phyloP scores from a whole-genome alignment of 1,140 invertebrate genomes.

The Platyscapa corneri region DNA sequence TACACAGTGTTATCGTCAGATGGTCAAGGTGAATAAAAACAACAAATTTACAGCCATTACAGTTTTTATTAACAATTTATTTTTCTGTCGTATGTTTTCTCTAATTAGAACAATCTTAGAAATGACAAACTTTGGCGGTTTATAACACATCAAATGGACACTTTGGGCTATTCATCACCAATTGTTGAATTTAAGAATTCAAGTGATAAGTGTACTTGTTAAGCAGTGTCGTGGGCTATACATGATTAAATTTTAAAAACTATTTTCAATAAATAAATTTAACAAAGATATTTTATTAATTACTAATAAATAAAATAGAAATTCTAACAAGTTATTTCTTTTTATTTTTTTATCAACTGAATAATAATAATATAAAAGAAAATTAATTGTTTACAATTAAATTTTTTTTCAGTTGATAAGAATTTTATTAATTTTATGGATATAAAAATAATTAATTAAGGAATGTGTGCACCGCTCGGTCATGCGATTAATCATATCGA shows the following conservation, averaged over 20 bases:
- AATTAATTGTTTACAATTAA: neutral
- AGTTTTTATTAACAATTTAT: conserved; percentile 59
- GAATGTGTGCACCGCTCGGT: neutral
- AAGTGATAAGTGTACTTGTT: conserved; percentile 20
- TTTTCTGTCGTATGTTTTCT: conserved; percentile 50
- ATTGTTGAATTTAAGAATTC: conserved; percentile 15
- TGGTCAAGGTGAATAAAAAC: conserved; percentile 57
- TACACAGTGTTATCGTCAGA: conserved; percentile 62
- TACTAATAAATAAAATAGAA: neutral
- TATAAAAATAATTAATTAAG: neutral
- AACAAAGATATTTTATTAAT: neutral
- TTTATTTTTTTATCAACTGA: neutral
- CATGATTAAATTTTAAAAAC: neutral
- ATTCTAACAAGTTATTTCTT: neutral
- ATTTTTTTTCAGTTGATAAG: neutral
- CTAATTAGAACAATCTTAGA: conserved; percentile 61
- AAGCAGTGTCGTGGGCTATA: neutral
- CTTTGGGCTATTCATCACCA: conserved; percentile 55
- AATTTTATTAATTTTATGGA: neutral
- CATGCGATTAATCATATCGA: neutral
- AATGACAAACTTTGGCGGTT: conserved; percentile 63
- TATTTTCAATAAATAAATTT: neutral
- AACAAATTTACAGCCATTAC: conserved; percentile 40
- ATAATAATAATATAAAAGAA: neutral
- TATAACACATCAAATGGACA: conserved; percentile 60